Percentiles rank a stretch among this genome's conserved stretches.
These are phyloP conservation scores for Puntigrus tetrazona DNA, from an alignment of 2,113 vertebrate genomes.

Conservation along the genomic window DNA sequence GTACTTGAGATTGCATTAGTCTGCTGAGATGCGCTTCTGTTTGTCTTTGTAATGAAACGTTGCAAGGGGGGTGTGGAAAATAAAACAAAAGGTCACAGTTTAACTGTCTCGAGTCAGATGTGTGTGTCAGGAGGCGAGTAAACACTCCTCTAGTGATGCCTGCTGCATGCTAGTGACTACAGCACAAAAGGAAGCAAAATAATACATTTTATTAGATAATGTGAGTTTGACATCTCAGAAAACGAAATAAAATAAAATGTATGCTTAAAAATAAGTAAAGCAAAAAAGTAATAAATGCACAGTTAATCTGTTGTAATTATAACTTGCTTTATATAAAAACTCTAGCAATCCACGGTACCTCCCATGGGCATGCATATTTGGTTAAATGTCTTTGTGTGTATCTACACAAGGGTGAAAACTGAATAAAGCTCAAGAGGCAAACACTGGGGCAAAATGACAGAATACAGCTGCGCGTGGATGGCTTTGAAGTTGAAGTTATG, in stretches of 20 bases:
- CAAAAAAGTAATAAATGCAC: no score
- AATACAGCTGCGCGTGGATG: background rate
- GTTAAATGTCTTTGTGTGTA: background rate
- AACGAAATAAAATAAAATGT: background rate
- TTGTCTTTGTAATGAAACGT: constrained; percentile 9
- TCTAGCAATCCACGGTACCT: background rate
- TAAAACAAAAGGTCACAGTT: constrained; percentile 3
- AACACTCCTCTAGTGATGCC: background rate
- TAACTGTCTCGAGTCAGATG: background rate
- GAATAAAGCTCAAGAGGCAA: constrained; percentile 9
- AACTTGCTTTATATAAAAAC: background rate
- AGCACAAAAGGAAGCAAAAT: background rate
- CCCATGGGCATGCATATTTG: background rate
- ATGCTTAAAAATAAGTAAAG: no score
- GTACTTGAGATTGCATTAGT: constrained; percentile 20
- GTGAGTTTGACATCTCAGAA: background rate
- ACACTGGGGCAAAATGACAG: constrained; percentile 8
- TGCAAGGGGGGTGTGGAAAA: background rate
- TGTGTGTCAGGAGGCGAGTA: background rate
- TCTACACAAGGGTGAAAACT: background rate
- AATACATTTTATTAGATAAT: background rate
- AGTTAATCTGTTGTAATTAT: background rate
- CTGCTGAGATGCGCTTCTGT: background rate
- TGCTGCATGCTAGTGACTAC: background rate
- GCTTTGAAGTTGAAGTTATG: constrained; percentile 30